phyloP scores from a whole-genome alignment of 1,140 invertebrate species.

The Homalodisca vitripennis region DNA sequence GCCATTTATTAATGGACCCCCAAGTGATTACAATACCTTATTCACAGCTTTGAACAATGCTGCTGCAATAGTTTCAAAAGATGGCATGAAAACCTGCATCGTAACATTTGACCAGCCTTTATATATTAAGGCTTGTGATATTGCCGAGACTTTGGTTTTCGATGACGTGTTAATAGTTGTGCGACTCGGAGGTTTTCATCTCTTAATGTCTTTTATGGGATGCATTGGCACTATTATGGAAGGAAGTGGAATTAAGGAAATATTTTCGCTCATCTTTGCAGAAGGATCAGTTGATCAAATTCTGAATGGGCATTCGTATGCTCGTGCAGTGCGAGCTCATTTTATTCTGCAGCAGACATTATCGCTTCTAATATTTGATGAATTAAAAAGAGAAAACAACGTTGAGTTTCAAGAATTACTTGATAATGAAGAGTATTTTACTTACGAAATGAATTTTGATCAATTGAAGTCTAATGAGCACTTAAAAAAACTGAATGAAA shows the following conservation, averaged over 20 bases:
- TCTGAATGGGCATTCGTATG: slow-evolving; percentile 47
- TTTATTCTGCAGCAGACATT: slow-evolving; percentile 46
- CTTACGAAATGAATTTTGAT: neutral
- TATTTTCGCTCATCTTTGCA: slow-evolving; percentile 31
- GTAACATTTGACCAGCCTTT: no score
- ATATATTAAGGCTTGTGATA: no score
- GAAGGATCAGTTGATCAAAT: slow-evolving; percentile 44
- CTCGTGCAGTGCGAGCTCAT: slow-evolving; percentile 47
- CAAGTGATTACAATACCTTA: no score
- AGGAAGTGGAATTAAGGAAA: slow-evolving; percentile 47
- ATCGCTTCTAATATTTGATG: slow-evolving; percentile 5
- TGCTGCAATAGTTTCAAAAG: no score
- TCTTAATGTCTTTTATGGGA: slow-evolving; percentile 47
- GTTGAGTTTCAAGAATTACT: neutral
- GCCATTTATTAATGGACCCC: no score
- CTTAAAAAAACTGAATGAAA: neutral
- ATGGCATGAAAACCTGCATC: no score
- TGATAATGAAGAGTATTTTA: neutral
- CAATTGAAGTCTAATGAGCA: no score
- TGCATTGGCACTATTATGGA: slow-evolving; percentile 47
- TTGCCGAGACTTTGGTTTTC: no score
- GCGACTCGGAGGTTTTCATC: slow-evolving; percentile 45
- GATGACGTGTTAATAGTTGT: no score
- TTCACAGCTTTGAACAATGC: no score
- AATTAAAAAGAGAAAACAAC: slow-evolving; percentile 21